Evolutionary conservation across 2,113 vertebrate species (phyloP).

Genomic region (Camelus bactrianus): DNA sequence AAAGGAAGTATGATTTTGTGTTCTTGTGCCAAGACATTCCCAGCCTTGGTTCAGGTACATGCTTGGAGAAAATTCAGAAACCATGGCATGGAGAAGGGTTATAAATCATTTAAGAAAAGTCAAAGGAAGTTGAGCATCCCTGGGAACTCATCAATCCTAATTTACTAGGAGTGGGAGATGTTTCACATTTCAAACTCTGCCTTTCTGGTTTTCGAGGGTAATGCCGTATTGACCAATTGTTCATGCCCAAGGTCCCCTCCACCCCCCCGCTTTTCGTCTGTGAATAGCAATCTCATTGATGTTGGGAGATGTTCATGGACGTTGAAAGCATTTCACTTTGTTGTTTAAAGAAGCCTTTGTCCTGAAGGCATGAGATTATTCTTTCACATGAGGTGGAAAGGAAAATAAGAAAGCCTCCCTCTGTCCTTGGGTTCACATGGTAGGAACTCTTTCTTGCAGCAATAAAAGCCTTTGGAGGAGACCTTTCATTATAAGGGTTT

Average conservation of each 20-base stretch:
- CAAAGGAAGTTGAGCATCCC: constrained; percentile 79
- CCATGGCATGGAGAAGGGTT: constrained; percentile 49
- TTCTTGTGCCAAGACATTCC: constrained; percentile 7
- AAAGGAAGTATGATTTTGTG: constrained; percentile 33
- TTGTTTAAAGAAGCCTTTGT: constrained; percentile 74
- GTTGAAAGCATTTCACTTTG: constrained; percentile 67
- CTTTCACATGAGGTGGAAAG: constrained; percentile 69
- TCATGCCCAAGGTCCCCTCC: constrained; percentile 23
- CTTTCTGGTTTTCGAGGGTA: constrained; percentile 71
- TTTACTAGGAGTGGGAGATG: constrained; percentile 69
- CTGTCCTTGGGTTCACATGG: constrained; percentile 71
- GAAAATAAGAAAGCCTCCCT: constrained; percentile 71
- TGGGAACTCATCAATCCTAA: constrained; percentile 77
- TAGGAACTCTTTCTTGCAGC: constrained; percentile 74
- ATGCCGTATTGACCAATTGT: constrained; percentile 53
- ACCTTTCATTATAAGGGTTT: constrained; percentile 72
- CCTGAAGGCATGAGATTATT: constrained; percentile 62
- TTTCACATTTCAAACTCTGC: constrained; percentile 73
- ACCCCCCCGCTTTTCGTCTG: constrained; percentile 47
- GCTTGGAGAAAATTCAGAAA: constrained; percentile 75
- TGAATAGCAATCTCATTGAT: constrained; percentile 72
- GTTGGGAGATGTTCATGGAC: constrained; percentile 52
- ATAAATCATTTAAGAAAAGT: constrained; percentile 72
- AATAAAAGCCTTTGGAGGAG: constrained; percentile 78
- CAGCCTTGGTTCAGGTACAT: constrained; percentile 45